Conservation (phyloP, 2,888 invertebrate genomes). For the Cephus sareptanus region DNA sequence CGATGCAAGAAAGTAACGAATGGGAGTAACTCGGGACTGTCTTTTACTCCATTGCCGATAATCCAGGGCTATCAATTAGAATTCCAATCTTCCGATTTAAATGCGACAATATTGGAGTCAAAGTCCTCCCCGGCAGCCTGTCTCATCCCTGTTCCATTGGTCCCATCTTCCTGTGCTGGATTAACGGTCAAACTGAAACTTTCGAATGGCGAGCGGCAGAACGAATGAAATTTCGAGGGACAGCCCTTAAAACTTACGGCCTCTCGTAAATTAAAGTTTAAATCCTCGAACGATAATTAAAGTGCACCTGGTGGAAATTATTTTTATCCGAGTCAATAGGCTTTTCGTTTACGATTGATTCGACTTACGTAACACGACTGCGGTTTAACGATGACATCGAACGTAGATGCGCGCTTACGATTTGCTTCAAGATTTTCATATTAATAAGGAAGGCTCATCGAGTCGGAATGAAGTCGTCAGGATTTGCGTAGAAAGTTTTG, state of each 20-base stretch:
- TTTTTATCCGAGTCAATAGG: not conserved
- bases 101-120: not conserved
- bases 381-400: not conserved
- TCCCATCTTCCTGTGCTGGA: conserved; percentile 9
- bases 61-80: conserved; percentile 54
- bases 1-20: conserved; percentile 28
- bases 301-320: conserved; percentile 11
- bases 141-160: not conserved
- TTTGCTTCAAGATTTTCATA: not conserved
- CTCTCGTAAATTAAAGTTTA: conserved; percentile 45
- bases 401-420: not conserved
- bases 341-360: not conserved
- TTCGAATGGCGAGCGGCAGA: conserved; percentile 36
- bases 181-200: conserved; percentile 45
- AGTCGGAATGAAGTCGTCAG: not conserved
- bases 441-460: not conserved
- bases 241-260: conserved; percentile 17
- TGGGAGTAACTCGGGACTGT: conserved; percentile 28
- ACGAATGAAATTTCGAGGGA: conserved; percentile 30
- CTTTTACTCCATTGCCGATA: conserved; percentile 33
- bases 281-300: conserved; percentile 43
- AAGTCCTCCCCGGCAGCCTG: not conserved
- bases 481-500: not conserved
- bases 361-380: not conserved
- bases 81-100: conserved; percentile 45